Evolutionary conservation across 2,797 vertebrate species (phyloP), one percentile per base, ranked within the genome.

Genomic region (Cuculus canorus): DNA sequence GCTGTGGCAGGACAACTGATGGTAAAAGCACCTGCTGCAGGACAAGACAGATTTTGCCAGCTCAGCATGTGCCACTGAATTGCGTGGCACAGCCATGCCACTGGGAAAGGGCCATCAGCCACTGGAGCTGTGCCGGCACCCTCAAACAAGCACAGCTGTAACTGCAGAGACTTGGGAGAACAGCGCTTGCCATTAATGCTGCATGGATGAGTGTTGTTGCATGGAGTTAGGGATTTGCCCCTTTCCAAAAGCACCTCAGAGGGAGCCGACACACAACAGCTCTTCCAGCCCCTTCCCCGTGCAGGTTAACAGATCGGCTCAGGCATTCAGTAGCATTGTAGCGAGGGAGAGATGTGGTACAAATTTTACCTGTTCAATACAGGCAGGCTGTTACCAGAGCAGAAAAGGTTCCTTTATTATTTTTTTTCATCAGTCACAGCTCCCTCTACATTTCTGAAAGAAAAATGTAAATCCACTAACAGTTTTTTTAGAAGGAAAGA

Each of bases 271-370:
- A 24, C 0, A 0, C 3, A 0, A 2, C 41, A 64, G 23, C 27
- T 69, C 4, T 2, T 33, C 32, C 15, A 3, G 21, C 18, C 8
- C 10, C 30, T 28, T 82, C 10, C 16, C 39, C 1, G 1, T 0
- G 3, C 9, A 13, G 19, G 9, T 17, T 28, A 60, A 22, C 43
- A 33, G 23, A 32, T 68, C 83, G 77, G 68, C 60, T 80, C 25
- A 41, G 33, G 32, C 1, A 1, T 45, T n/a, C 9, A 5, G 33
- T 35, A 33, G 14, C 22, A 5, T 33, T 1, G 1, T 0, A 3
- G 13, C 0, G 0, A 77, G 17, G 24, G n/a, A 65, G 15, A 24
- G 5, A 17, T 85, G 47, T 11, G 18, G 33, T 13, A 54, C 24
- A 48, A 1, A 24, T 83, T 48, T 59, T 66, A 69, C 76, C 66